Conservation (phyloP, 2,113 vertebrate species). For the Ascaphus truei region DNA sequence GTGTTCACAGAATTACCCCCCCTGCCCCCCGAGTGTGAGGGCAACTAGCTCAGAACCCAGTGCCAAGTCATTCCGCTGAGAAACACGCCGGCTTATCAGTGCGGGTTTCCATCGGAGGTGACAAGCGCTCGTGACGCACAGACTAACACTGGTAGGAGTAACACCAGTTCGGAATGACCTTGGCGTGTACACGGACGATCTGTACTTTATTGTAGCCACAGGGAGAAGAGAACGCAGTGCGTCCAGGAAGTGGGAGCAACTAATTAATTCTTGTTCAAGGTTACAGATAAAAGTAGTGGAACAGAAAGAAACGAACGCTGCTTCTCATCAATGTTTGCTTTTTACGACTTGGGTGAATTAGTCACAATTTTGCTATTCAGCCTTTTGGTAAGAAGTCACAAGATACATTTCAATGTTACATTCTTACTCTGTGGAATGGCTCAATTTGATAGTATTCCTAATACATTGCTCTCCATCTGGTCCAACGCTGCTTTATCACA, state of each 20-base stretch:
- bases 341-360: accelerated
- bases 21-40: too few species aligned
- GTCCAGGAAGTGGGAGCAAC: conserved; percentile 28
- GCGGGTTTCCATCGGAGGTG: not conserved
- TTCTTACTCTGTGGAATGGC: too few species aligned
- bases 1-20: too few species aligned
- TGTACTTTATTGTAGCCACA: conserved; percentile 24
- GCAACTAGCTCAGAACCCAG: too few species aligned
- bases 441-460: too few species aligned
- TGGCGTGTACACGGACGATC: conserved; percentile 22
- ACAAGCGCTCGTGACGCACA: not conserved
- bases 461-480: too few species aligned
- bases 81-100: not conserved
- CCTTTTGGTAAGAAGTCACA: not conserved
- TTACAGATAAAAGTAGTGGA: conserved; percentile 42
- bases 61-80: not conserved
- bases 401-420: not conserved
- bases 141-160: not conserved
- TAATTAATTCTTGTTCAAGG: conserved; percentile 35
- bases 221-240: not conserved
- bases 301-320: conserved; percentile 4
- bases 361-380: not conserved
- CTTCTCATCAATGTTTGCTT: too few species aligned
- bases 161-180: conserved; percentile 21
- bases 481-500: too few species aligned